Conservation (phyloP, 2,113 vertebrate genomes). For the Polypterus senegalus region DNA sequence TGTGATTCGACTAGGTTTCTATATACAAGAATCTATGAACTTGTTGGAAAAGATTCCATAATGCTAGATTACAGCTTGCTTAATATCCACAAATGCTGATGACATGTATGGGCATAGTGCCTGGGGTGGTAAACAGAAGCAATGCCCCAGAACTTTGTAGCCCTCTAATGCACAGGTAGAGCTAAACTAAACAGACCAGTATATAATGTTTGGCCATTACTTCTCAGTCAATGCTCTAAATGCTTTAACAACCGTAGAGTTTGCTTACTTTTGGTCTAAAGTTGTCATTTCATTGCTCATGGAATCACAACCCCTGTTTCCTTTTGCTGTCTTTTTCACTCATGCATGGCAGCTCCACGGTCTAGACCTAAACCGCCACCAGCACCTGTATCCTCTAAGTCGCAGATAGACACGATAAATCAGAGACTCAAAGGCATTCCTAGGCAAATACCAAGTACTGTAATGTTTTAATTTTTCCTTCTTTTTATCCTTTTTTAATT, state of each 20-base stretch:
- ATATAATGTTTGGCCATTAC: too few species aligned
- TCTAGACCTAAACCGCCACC: constrained; percentile 44
- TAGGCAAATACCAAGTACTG: constrained; percentile 61
- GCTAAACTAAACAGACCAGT: too few species aligned
- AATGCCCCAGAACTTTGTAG: too few species aligned
- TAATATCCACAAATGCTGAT: too few species aligned
- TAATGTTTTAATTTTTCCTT: constrained; percentile 44
- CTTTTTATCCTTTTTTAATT: constrained; percentile 27
- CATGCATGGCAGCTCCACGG: constrained; percentile 48
- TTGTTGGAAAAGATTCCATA: too few species aligned
- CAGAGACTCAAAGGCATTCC: constrained; percentile 61
- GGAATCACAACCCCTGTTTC: constrained; percentile 56
- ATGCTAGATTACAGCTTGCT: too few species aligned
- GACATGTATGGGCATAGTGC: too few species aligned
- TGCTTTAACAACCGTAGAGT: background rate
- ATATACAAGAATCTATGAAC: too few species aligned
- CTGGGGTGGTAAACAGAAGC: too few species aligned
- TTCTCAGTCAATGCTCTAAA: too few species aligned
- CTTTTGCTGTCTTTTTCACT: constrained; percentile 47
- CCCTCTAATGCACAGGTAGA: too few species aligned
- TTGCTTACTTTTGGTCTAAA: constrained; percentile 43
- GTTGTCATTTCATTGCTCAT: constrained; percentile 45
- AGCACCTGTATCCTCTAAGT: constrained; percentile 53
- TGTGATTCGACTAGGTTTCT: too few species aligned
- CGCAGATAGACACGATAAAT: constrained; percentile 54